phyloP scores from a whole-genome alignment of 2,113 vertebrate genomes.

The Clupea harengus region DNA sequence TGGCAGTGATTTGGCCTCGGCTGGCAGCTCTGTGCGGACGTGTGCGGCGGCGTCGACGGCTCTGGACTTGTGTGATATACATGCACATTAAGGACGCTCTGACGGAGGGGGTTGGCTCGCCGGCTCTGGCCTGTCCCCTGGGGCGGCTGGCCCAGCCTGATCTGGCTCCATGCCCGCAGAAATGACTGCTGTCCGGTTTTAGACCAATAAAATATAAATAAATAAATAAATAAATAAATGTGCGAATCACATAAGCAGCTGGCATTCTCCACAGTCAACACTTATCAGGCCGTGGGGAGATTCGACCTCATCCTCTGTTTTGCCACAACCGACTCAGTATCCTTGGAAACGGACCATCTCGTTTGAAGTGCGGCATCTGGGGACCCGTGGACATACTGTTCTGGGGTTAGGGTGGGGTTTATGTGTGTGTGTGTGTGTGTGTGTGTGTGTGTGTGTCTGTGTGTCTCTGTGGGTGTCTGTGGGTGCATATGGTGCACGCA shows the following conservation, averaged over 20 bases:
- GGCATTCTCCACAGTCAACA: constrained; percentile 72
- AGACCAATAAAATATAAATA: constrained; percentile 61
- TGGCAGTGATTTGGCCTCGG: not conserved
- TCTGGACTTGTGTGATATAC: not conserved
- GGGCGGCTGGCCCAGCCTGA: not conserved
- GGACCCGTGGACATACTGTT: constrained; percentile 47
- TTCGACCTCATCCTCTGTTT: constrained; percentile 67
- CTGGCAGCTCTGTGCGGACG: not conserved
- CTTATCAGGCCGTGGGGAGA: constrained; percentile 65
- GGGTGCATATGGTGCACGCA: not conserved
- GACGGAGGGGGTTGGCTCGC: not conserved
- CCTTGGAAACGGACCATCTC: constrained; percentile 73
- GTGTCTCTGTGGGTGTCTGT: constrained; percentile 1
- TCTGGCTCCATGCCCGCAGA: not conserved
- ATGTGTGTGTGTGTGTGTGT: constrained; percentile 39
- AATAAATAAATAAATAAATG: constrained; percentile 56
- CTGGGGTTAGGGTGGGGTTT: constrained; percentile 40
- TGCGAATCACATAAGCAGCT: constrained; percentile 48
- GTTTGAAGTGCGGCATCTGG: constrained; percentile 63
- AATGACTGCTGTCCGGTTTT: constrained; percentile 55
- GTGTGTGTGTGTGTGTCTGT: constrained; percentile 21
- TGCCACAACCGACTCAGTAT: constrained; percentile 64
- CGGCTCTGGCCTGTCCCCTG: not conserved
- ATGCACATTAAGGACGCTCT: not conserved
- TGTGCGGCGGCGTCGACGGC: not conserved